phyloP scores from a whole-genome alignment of 2,888 invertebrate genomes.

The Adineta ricciae region DNA sequence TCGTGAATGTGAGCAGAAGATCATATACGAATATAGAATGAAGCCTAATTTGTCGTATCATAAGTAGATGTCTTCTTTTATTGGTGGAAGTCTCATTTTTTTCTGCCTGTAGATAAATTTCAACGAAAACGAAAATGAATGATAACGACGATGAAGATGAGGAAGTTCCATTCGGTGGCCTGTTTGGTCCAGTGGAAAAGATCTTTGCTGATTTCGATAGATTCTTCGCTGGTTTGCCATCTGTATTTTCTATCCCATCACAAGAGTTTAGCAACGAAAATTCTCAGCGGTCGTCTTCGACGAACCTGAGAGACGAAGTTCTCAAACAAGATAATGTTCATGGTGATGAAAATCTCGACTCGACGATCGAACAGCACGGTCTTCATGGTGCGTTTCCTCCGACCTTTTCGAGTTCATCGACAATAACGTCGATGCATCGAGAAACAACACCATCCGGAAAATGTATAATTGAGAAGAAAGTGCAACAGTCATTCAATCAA shows the following conservation, averaged over 20 bases:
- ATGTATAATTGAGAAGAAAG: neutral
- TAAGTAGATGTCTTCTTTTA: too few species aligned
- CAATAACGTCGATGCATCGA: neutral
- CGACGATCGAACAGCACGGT: neutral
- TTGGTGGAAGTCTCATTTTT: too few species aligned
- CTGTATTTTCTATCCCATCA: neutral
- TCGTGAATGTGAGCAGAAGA: too few species aligned
- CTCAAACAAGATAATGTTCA: neutral
- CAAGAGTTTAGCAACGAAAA: neutral
- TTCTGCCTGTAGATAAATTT: neutral
- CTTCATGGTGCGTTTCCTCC: neutral
- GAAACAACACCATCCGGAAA: neutral
- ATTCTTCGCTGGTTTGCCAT: neutral
- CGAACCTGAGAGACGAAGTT: neutral
- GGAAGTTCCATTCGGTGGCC: neutral
- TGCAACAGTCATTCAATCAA: neutral
- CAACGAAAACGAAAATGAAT: neutral
- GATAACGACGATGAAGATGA: neutral
- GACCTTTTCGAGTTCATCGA: neutral
- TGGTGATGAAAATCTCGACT: conserved; percentile 8
- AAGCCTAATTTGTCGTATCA: too few species aligned
- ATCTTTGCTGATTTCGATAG: neutral
- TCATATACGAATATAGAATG: too few species aligned
- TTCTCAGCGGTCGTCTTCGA: neutral
- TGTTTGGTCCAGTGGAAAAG: neutral